phyloP scores from a whole-genome alignment of 1,140 invertebrate genomes.

The Calliphora vicina region DNA sequence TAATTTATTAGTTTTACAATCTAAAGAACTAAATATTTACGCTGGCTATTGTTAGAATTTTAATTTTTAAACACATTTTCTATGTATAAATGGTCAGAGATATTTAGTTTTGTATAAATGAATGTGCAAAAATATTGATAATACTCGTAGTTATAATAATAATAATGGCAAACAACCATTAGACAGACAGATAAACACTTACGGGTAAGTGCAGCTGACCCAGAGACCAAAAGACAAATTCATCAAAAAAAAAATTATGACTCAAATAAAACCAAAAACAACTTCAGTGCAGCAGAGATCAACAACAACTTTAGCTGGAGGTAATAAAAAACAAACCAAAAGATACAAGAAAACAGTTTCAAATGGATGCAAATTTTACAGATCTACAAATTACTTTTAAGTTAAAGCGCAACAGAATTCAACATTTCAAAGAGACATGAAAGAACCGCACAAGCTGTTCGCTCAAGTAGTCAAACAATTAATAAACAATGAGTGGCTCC shows the following conservation, averaged over 20 bases:
- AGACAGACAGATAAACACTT: too few species aligned
- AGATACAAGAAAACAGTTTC: not conserved
- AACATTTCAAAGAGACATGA: not conserved
- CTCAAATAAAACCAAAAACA: not conserved
- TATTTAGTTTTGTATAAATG: too few species aligned
- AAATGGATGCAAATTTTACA: slow-evolving; percentile 4
- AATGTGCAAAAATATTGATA: too few species aligned
- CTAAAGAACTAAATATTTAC: not conserved
- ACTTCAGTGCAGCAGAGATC: not conserved
- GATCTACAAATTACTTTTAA: not conserved
- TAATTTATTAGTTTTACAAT: not conserved
- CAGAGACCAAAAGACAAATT: not conserved
- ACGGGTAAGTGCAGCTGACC: not conserved
- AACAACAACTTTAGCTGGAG: not conserved
- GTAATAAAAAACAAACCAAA: not conserved
- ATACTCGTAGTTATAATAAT: too few species aligned
- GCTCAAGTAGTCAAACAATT: not conserved
- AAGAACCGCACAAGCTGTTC: not conserved
- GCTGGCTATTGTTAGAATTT: not conserved
- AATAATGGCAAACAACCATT: too few species aligned
- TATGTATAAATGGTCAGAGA: not conserved
- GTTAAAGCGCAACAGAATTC: not conserved
- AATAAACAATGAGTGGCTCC: not conserved
- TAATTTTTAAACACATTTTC: not conserved
- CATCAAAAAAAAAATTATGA: slow-evolving; percentile 1